phyloP scores from a whole-genome alignment of 2,113 vertebrate species.

The Sinocyclocheilus anshuiensis region DNA sequence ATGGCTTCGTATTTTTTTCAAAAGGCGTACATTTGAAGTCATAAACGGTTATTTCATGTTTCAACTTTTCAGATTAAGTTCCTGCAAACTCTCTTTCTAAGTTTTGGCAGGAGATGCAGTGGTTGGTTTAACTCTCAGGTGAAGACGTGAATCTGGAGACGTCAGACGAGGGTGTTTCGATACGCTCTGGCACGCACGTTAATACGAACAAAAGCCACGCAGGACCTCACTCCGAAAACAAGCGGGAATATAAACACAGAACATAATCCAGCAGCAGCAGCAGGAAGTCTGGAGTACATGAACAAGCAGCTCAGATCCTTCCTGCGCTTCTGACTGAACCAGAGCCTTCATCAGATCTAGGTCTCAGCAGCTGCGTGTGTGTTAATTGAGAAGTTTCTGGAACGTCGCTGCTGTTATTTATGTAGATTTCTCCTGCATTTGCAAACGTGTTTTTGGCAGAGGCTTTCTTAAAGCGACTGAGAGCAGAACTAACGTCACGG shows the following conservation, averaged over 20 bases:
- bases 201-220: background rate
- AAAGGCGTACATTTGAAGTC: background rate
- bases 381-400: background rate
- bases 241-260: background rate
- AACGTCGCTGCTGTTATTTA: background rate
- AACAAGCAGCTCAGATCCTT: constrained; percentile 24
- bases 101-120: background rate
- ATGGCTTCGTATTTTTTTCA: background rate
- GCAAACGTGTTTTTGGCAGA: background rate
- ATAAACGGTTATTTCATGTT: background rate
- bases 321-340: background rate
- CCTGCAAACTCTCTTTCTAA: background rate
- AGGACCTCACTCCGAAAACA: background rate
- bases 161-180: background rate
- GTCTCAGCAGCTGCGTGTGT: background rate
- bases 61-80: background rate
- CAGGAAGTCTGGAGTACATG: constrained; percentile 12
- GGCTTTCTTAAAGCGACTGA: background rate
- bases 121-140: background rate
- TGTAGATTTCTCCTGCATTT: background rate
- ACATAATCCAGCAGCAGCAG: constrained; percentile 6
- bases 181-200: background rate
- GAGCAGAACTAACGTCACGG: background rate
- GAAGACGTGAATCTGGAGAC: background rate
- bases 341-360: background rate